Evolutionary conservation across 1,140 invertebrate species (phyloP).

Genomic region (Lycorma delicatula): DNA sequence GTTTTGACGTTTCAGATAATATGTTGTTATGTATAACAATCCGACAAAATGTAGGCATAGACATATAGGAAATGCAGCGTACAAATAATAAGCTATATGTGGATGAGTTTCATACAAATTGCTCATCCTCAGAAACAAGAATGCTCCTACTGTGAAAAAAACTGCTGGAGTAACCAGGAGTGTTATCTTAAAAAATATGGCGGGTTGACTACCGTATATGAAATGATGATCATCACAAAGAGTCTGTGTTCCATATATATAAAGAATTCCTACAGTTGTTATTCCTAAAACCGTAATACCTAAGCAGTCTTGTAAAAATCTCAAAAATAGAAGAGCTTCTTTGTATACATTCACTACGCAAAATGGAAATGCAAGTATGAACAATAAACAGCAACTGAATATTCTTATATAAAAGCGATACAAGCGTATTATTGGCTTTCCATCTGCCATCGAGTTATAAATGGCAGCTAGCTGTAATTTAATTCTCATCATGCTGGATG

Average conservation of each 20-base stretch:
- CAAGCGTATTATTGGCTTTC: background rate
- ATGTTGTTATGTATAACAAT: background rate
- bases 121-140: background rate
- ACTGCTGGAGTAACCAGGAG: background rate
- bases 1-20: background rate
- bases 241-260: background rate
- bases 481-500: background rate
- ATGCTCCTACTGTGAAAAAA: background rate
- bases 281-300: background rate
- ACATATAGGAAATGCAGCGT: background rate
- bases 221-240: background rate
- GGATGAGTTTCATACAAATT: background rate
- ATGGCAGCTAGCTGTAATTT: background rate
- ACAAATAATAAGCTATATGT: background rate
- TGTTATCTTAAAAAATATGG: background rate
- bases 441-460: background rate
- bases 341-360: background rate
- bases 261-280: background rate
- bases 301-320: background rate
- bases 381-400: background rate
- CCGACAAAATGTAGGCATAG: background rate
- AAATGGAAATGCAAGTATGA: background rate
- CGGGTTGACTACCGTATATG: background rate
- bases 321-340: background rate
- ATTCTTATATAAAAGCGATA: background rate